Percentiles rank a stretch among this genome's conserved stretches.
Conservation (phyloP, 2,797 vertebrate genomes). For the Falco novaeseelandiae region DNA sequence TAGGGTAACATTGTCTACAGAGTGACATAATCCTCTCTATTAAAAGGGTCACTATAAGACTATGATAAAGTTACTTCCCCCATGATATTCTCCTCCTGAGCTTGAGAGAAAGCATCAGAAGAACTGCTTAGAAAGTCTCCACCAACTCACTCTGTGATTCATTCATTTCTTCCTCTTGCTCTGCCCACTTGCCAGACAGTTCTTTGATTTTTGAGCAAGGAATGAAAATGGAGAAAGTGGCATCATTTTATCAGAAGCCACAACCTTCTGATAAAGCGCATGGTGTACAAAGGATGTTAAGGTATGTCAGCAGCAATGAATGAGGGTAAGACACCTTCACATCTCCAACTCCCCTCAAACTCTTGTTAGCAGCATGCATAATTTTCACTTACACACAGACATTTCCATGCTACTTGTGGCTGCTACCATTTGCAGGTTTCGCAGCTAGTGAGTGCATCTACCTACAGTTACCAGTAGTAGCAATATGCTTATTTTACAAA, state of each 20-base stretch:
- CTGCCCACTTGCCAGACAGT: not conserved
- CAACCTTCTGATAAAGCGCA: not conserved
- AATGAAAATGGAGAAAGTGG: not conserved
- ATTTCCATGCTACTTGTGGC: fast-evolving
- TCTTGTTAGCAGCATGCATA: not conserved
- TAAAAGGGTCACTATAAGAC: not conserved
- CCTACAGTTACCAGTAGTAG: not conserved
- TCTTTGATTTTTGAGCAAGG: not conserved
- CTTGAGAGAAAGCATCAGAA: not conserved
- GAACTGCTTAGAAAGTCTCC: not conserved
- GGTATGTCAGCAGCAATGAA: not conserved
- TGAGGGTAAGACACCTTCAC: not conserved
- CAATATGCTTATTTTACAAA: not conserved
- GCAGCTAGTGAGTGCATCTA: not conserved
- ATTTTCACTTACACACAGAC: not conserved
- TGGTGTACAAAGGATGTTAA: not conserved
- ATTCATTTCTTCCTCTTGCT: not conserved
- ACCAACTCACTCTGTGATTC: not conserved
- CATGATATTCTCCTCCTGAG: not conserved
- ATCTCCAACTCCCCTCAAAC: not conserved
- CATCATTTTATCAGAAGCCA: not conserved
- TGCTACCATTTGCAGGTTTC: not conserved
- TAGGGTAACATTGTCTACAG: not conserved
- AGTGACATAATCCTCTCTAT: not conserved
- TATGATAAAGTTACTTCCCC: not conserved